These are phyloP conservation scores for Polypterus senegalus DNA, from an alignment of 2,113 vertebrate species.

Conservation along the genomic window DNA sequence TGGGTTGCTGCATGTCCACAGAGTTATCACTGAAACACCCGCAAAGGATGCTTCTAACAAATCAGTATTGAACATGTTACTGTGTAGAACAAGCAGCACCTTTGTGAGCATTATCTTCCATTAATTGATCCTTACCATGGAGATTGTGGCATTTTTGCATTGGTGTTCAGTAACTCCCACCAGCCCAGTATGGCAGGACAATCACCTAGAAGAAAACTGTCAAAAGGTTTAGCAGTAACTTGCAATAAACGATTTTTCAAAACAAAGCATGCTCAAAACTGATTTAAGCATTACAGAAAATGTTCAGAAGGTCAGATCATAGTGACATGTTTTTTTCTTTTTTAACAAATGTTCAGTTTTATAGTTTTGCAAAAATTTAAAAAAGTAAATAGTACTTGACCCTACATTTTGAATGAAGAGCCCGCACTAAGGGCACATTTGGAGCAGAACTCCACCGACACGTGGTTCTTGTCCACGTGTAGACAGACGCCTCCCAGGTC, in stretches of 20 bases:
- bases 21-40: too few species aligned
- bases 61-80: too few species aligned
- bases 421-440: conserved; percentile 80
- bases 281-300: conserved; percentile 3
- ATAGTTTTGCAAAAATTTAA: conserved; percentile 37
- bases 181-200: conserved; percentile 86
- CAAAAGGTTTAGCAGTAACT: conserved; percentile 98
- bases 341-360: conserved; percentile 36
- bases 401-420: conserved; percentile 85
- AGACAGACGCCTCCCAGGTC: conserved; percentile 76
- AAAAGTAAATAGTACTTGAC: conserved; percentile 69
- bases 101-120: conserved; percentile 26
- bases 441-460: conserved; percentile 96
- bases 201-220: conserved; percentile 99
- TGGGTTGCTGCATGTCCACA: too few species aligned
- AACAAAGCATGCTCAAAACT: conserved; percentile 11
- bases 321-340: conserved; percentile 10
- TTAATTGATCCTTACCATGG: conserved; percentile 92
- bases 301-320: conserved; percentile 4
- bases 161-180: conserved; percentile 84
- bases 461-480: conserved; percentile 87
- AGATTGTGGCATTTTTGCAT: conserved; percentile 61
- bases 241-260: conserved; percentile 45
- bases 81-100: too few species aligned
- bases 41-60: too few species aligned